Evolutionary conservation across 2,797 vertebrate species (phyloP).

Genomic region (Eutrigla gurnardus): DNA sequence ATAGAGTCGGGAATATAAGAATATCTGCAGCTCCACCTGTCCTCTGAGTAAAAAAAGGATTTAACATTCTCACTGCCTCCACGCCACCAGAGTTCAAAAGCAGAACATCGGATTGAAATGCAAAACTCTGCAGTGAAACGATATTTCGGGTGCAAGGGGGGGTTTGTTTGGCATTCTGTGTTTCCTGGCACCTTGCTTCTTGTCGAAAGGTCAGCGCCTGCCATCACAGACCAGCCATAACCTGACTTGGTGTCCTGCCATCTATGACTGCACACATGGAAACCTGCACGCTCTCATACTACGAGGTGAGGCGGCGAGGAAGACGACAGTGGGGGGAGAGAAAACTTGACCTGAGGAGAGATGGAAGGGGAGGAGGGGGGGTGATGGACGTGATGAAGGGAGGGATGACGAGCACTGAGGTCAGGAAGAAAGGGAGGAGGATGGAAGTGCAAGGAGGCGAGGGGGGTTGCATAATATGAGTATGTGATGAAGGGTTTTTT

Average conservation of each 20-base stretch:
- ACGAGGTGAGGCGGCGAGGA: constrained; percentile 21
- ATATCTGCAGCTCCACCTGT: constrained; percentile 41
- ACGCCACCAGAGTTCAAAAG: constrained; percentile 56
- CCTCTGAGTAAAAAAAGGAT: constrained; percentile 31
- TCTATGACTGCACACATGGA: constrained; percentile 16
- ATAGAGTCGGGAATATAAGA: not conserved
- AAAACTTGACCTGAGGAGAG: constrained; percentile 32
- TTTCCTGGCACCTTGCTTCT: constrained; percentile 37
- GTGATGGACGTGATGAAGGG: constrained; percentile 32
- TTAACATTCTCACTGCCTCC: constrained; percentile 58
- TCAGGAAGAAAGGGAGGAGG: constrained; percentile 39
- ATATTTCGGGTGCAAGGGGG: constrained; percentile 32
- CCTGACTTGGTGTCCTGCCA: constrained; percentile 18
- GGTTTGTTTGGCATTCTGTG: constrained; percentile 46
- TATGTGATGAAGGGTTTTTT: constrained; percentile 64
- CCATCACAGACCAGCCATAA: constrained; percentile 41
- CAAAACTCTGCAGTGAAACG: constrained; percentile 64
- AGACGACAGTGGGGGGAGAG: constrained; percentile 18
- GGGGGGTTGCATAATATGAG: constrained; percentile 71
- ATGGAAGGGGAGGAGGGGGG: constrained; percentile 37
- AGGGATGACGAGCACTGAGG: constrained; percentile 42
- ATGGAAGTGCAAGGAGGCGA: constrained; percentile 31
- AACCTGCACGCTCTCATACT: constrained; percentile 4
- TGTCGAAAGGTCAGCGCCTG: constrained; percentile 47
- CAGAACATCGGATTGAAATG: constrained; percentile 59